These are phyloP conservation scores for Sialia sialis DNA, from an alignment of 2,113 vertebrate species.

Conservation along the genomic window DNA sequence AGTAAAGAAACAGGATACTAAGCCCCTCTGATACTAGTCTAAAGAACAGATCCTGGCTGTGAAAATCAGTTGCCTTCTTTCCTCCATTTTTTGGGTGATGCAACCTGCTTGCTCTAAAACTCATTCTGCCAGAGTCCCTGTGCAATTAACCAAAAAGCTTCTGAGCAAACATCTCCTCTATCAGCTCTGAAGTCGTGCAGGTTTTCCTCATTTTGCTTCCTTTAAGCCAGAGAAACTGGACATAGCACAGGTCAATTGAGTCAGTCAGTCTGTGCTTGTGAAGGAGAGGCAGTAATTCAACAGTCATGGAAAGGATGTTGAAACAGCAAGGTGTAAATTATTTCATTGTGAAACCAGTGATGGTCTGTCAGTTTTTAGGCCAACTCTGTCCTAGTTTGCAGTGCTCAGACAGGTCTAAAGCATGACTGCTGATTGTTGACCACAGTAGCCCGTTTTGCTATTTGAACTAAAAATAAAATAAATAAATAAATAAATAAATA, in stretches of 20 bases:
- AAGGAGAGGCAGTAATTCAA: background rate
- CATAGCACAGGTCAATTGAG: background rate
- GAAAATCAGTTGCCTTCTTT: background rate
- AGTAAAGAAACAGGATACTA: conserved; percentile 5
- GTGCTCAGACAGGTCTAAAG: background rate
- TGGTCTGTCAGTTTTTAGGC: background rate
- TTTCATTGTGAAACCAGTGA: background rate
- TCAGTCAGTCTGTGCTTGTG: background rate
- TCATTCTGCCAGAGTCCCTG: background rate
- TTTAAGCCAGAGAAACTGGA: background rate
- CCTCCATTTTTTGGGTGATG: background rate
- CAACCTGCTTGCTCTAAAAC: background rate
- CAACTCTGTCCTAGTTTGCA: background rate
- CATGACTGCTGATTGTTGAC: accelerated
- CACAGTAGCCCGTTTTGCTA: background rate
- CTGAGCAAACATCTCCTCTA: background rate
- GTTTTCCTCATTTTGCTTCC: background rate
- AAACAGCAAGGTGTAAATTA: background rate
- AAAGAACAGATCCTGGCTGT: background rate
- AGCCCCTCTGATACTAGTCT: background rate
- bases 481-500: background rate
- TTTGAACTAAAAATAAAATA: background rate
- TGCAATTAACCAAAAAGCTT: background rate
- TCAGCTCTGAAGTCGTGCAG: background rate
- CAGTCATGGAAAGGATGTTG: background rate